Conservation (phyloP, 2,888 invertebrate species). For the Maniola hyperantus region DNA sequence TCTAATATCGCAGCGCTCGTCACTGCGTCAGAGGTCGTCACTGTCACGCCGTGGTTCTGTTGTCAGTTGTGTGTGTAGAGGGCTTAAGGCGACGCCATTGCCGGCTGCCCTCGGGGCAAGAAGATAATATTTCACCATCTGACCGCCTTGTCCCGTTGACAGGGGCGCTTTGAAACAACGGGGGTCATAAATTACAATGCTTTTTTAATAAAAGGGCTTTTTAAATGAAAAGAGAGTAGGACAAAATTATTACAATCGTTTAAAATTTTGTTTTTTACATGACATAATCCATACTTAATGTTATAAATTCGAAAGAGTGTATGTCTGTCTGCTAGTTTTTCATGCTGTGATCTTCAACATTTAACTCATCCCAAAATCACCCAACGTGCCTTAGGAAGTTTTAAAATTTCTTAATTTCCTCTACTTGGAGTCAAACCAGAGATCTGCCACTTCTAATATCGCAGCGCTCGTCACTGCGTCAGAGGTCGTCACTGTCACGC, state of each 20-base stretch:
- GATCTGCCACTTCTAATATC: no score
- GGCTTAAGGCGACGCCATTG: constrained; percentile 20
- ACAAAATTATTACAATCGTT: background rate
- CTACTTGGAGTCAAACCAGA: no score
- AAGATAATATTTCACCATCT: constrained; percentile 35
- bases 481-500: background rate
- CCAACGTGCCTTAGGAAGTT: no score
- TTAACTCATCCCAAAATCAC: no score
- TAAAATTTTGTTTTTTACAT: no score
- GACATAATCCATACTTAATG: no score
- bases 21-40: background rate
- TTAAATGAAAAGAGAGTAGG: background rate
- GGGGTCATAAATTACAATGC: background rate
- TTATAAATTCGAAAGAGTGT: no score
- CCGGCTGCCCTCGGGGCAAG: constrained; percentile 18
- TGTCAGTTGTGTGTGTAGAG: background rate
- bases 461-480: no score
- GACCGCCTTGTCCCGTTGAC: constrained; percentile 26
- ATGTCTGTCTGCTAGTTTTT: no score
- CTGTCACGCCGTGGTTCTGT: background rate
- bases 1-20: no score
- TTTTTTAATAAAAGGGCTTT: background rate
- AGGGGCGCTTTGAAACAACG: constrained; percentile 15
- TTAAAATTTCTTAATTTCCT: no score
- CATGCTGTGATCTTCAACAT: no score